Evolutionary conservation across 2,113 vertebrate species (phyloP).

Genomic region (Hystrix cristata): DNA sequence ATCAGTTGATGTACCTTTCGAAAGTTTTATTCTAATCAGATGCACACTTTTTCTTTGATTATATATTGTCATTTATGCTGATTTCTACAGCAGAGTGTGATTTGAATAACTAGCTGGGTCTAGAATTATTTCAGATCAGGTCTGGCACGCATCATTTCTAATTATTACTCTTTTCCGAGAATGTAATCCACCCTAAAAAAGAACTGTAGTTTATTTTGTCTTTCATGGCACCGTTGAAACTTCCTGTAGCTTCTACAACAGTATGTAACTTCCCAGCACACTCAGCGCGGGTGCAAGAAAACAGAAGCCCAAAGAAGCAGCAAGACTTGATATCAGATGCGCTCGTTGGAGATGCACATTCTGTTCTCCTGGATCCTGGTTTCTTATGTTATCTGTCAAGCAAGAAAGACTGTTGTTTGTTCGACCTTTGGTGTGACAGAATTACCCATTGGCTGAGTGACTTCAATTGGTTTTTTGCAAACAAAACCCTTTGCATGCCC

Average conservation of each 20-base stretch:
- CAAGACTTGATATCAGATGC: neutral
- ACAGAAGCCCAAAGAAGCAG: neutral
- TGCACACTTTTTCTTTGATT: constrained; percentile 29
- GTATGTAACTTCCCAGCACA: neutral
- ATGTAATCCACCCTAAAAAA: neutral
- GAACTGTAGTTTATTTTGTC: neutral
- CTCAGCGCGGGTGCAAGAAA: neutral
- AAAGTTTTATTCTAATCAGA: neutral
- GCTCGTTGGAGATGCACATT: neutral
- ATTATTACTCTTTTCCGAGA: neutral
- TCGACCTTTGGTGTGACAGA: neutral
- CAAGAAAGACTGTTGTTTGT: neutral
- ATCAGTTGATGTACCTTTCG: neutral
- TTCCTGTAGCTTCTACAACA: neutral
- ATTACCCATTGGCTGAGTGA: constrained; percentile 8
- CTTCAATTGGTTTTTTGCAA: constrained; percentile 62
- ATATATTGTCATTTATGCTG: neutral
- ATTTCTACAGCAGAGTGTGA: neutral
- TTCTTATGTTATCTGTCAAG: neutral
- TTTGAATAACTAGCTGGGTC: neutral
- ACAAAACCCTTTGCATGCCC: constrained; percentile 48
- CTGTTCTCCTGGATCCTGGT: neutral
- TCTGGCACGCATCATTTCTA: constrained; percentile 19
- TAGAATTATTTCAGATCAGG: constrained; percentile 7
- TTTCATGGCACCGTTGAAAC: neutral